Conservation (phyloP, 2,797 vertebrate genomes). For the Rhodeus uyekii region DNA sequence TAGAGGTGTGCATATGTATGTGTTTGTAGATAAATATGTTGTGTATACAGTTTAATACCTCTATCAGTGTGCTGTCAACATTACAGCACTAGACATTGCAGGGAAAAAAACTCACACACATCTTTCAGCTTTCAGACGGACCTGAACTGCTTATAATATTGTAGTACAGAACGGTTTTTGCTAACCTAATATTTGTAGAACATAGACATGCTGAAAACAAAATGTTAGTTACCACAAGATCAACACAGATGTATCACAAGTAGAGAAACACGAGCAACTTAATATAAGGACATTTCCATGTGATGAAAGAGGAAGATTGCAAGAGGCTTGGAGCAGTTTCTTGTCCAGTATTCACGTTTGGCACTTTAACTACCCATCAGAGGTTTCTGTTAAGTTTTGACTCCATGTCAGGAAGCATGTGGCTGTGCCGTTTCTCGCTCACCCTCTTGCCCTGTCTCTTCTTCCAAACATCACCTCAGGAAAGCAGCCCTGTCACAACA, state of each 20-base stretch:
- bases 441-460: not conserved
- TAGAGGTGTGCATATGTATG: not conserved
- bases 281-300: not conserved
- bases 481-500: constrained; percentile 69
- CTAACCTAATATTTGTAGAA: not conserved
- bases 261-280: not conserved
- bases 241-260: constrained; percentile 1
- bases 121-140: constrained; percentile 8
- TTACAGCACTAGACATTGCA: not conserved
- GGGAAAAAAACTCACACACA: constrained; percentile 1
- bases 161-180: not conserved
- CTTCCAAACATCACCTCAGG: constrained; percentile 34
- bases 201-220: not conserved
- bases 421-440: not conserved
- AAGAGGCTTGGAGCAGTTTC: not conserved
- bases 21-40: constrained; percentile 26
- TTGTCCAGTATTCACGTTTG: not conserved
- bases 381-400: not conserved
- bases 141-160: not conserved
- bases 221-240: not conserved
- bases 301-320: not conserved
- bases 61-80: constrained; percentile 17
- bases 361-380: not conserved
- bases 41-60: constrained; percentile 19
- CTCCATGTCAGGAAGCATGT: not conserved